Percentiles rank a stretch among this genome's conserved stretches.
These are phyloP conservation scores for Apogon talboti DNA, from an alignment of 2,797 vertebrate genomes.

Conservation along the genomic window DNA sequence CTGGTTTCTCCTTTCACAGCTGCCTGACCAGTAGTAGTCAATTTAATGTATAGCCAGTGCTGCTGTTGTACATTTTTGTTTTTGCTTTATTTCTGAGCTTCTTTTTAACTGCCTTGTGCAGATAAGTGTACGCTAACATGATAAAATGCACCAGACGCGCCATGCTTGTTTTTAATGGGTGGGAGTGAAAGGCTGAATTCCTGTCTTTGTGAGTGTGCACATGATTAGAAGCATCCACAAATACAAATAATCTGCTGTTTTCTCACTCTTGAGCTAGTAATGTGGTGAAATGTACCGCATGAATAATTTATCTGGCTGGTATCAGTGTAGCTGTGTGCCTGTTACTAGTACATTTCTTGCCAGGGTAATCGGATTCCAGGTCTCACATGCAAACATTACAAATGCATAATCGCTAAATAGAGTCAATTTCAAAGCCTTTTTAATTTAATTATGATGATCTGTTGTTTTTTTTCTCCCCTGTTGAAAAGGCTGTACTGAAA, in stretches of 20 bases:
- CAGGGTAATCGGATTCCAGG: constrained; percentile 32
- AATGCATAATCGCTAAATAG: not conserved
- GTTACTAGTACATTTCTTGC: constrained; percentile 40
- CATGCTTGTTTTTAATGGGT: constrained; percentile 61
- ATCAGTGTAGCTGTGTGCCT: constrained; percentile 24
- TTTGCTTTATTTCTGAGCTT: constrained; percentile 9
- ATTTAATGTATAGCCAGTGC: constrained; percentile 37
- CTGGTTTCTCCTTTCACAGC: constrained; percentile 18
- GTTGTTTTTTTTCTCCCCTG: not conserved
- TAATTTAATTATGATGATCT: not conserved
- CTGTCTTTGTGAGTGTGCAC: constrained; percentile 36
- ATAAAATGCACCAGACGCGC: constrained; percentile 58
- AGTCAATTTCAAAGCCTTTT: constrained; percentile 4
- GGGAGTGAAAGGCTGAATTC: constrained; percentile 40
- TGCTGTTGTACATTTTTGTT: constrained; percentile 11
- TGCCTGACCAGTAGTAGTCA: constrained; percentile 19
- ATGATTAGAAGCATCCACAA: constrained; percentile 31
- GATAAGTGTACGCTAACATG: constrained; percentile 43
- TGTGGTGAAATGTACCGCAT: constrained; percentile 63
- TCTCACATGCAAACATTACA: constrained; percentile 29
- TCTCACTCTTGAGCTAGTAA: constrained; percentile 28
- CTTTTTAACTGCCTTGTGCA: constrained; percentile 31
- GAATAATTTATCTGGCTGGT: constrained; percentile 66
- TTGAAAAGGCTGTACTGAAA: constrained; percentile 6
- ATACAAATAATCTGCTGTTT: constrained; percentile 34